phyloP scores from a whole-genome alignment of 1,140 invertebrate genomes.

The Rhyzopertha dominica region DNA sequence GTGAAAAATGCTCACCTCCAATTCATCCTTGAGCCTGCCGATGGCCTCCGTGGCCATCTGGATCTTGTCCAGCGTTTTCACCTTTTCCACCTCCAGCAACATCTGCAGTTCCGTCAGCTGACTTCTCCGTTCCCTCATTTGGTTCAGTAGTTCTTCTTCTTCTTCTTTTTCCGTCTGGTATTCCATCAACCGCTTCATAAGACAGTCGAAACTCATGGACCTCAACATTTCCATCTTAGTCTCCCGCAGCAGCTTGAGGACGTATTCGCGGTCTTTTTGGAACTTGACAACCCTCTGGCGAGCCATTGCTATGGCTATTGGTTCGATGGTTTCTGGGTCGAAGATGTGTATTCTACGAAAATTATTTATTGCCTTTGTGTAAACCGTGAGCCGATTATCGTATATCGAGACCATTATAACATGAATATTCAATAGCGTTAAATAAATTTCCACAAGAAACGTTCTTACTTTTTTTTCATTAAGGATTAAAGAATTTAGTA shows the following conservation, averaged over 20 bases:
- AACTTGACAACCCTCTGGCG: constrained; percentile 3
- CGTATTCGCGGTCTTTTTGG: constrained; percentile 2
- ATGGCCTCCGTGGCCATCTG: constrained; percentile 5
- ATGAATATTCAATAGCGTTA: too few relatives aligned
- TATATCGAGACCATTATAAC: too few relatives aligned
- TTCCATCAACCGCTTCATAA: constrained; percentile 2
- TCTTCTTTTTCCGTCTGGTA: neutral
- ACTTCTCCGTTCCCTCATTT: neutral
- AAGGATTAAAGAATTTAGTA: too few relatives aligned
- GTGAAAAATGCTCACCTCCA: constrained; percentile 17
- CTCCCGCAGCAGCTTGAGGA: neutral
- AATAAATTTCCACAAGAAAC: neutral
- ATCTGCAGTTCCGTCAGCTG: constrained; percentile 1
- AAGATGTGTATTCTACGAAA: constrained; percentile 7
- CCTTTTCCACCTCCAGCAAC: neutral
- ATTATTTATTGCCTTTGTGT: too few relatives aligned
- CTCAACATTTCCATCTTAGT: neutral
- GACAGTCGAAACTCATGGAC: neutral
- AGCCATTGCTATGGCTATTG: constrained; percentile 1
- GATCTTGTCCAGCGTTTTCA: neutral
- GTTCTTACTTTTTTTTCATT: constrained; percentile 1
- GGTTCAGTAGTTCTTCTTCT: neutral
- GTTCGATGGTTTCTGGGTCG: constrained; percentile 2
- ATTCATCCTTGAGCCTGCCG: constrained; percentile 7
- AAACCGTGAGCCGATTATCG: neutral